Evolutionary conservation across 2,113 vertebrate species (phyloP).

Genomic region (Oryzias woworae): DNA sequence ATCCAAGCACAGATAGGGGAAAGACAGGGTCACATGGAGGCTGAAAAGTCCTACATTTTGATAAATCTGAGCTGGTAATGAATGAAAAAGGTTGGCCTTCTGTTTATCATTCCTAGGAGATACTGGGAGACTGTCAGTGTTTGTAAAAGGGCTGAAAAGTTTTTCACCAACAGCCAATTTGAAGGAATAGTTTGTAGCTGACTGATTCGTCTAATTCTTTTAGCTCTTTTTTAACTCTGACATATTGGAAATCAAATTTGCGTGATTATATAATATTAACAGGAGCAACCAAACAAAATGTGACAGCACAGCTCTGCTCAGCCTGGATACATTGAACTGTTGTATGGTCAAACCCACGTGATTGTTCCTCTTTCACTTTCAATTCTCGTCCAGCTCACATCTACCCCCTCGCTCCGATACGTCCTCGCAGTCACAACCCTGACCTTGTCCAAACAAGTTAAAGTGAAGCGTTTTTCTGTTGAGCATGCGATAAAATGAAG

Average conservation of each 20-base stretch:
- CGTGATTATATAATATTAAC: conserved; percentile 4
- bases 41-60: not conserved
- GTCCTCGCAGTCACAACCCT: conserved; percentile 42
- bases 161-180: not conserved
- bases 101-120: not conserved
- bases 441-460: conserved; percentile 56
- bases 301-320: conserved; percentile 22
- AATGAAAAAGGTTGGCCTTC: not conserved
- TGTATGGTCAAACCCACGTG: conserved; percentile 27
- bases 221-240: not conserved
- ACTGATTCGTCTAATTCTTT: not conserved
- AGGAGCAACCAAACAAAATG: conserved; percentile 8
- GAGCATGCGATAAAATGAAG: conserved; percentile 10
- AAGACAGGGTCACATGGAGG: not conserved
- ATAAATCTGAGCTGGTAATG: not conserved
- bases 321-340: conserved; percentile 10
- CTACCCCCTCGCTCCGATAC: conserved; percentile 33
- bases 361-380: conserved; percentile 42
- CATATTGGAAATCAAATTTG: not conserved
- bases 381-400: conserved; percentile 29
- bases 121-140: not conserved
- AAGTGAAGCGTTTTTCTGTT: conserved; percentile 20
- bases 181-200: not conserved
- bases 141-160: not conserved
- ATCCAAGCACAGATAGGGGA: conserved; percentile 6